Evolutionary conservation across 2,113 vertebrate species (phyloP).

Genomic region (Piaya cayana): DNA sequence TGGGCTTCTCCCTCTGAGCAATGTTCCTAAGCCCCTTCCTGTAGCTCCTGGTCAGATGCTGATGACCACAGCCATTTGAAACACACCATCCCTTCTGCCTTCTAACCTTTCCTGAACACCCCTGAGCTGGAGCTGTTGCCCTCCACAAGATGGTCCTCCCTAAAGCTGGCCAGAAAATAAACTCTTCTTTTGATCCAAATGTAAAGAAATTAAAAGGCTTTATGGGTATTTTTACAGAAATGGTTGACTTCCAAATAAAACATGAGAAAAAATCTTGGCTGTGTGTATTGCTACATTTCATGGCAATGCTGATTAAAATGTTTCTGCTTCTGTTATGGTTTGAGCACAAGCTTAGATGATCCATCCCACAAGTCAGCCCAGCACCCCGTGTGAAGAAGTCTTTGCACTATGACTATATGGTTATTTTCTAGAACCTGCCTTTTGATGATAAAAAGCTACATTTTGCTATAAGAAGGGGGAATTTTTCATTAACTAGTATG

Average conservation of each 20-base stretch:
- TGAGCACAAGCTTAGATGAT: neutral
- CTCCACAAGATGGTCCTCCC: neutral
- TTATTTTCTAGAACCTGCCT: neutral
- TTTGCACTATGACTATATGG: neutral
- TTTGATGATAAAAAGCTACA: neutral
- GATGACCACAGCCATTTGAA: neutral
- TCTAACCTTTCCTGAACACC: neutral
- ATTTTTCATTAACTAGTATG: neutral
- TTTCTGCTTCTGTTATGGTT: neutral
- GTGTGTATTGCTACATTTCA: neutral
- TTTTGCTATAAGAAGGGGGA: neutral
- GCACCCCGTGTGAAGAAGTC: neutral
- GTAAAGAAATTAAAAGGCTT: neutral
- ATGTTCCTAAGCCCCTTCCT: neutral
- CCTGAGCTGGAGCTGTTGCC: neutral
- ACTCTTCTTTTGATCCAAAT: neutral
- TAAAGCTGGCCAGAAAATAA: neutral
- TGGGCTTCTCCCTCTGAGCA: neutral
- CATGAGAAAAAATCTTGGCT: neutral
- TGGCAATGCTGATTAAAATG: neutral
- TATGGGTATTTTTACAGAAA: neutral
- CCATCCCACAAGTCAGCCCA: neutral
- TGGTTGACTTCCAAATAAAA: neutral
- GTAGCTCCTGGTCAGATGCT: neutral
- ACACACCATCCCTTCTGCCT: neutral